Conservation (phyloP, 2,888 invertebrate genomes). For the Melieria crassipennis region DNA sequence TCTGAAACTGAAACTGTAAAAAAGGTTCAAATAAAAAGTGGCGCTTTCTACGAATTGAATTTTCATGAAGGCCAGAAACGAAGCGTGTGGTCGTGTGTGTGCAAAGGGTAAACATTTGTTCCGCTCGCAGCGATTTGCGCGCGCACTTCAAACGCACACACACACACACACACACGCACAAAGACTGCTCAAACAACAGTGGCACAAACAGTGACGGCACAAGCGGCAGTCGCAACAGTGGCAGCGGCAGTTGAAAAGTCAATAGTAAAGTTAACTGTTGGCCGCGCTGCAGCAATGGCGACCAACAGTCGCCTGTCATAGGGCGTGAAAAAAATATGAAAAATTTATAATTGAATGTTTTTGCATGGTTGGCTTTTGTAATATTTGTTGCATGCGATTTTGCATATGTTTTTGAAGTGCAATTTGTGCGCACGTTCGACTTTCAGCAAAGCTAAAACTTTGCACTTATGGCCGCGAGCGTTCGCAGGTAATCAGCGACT, state of each 20-base stretch:
- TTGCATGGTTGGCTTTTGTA: background rate
- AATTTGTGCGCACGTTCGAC: background rate
- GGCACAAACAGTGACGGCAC: background rate
- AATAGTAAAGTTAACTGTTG: background rate
- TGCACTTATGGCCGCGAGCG: too few relatives aligned
- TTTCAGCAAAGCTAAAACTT: too few relatives aligned
- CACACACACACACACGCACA: background rate
- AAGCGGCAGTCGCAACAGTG: background rate
- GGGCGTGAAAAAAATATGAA: too few relatives aligned
- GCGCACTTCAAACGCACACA: background rate
- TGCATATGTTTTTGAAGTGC: background rate
- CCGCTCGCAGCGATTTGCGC: constrained; percentile 19
- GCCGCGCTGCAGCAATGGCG: background rate
- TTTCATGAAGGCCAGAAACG: too few relatives aligned
- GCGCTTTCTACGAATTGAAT: too few relatives aligned
- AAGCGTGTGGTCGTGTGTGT: too few relatives aligned
- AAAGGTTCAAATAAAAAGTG: too few relatives aligned
- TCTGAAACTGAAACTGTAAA: too few relatives aligned
- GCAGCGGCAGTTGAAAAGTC: background rate
- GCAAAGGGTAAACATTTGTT: constrained; percentile 14
- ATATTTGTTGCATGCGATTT: background rate
- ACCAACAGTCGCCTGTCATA: too few relatives aligned
- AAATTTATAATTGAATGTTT: background rate
- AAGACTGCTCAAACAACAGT: constrained; percentile 5
- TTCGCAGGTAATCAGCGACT: too few relatives aligned